A percentile compares a stretch with the other conserved stretches of the same genome.
Conservation (phyloP, 1,140 invertebrate genomes). For the Drosophila aff. region DNA sequence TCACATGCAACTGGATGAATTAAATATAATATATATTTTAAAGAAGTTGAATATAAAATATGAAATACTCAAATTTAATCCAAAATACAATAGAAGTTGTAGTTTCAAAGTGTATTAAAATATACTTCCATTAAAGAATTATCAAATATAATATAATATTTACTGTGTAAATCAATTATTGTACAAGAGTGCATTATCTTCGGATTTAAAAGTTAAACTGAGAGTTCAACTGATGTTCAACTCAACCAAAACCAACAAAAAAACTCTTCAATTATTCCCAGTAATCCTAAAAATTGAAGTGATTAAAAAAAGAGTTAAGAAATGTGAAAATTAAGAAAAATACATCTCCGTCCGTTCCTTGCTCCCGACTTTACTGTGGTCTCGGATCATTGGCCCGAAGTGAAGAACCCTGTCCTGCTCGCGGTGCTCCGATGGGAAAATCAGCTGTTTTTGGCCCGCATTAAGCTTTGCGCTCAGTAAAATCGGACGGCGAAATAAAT, state of each 20-base stretch:
- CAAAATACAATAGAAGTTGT: background rate
- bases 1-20: too few species aligned
- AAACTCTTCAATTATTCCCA: background rate
- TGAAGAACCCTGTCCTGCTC: constrained; percentile 34
- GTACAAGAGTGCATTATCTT: background rate
- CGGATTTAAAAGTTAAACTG: background rate
- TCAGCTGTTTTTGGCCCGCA: constrained; percentile 39
- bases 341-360: background rate
- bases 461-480: constrained; percentile 51
- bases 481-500: constrained; percentile 46
- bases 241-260: background rate
- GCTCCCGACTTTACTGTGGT: constrained; percentile 25
- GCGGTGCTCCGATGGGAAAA: background rate
- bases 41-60: background rate
- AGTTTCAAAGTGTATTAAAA: background rate
- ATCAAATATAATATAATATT: background rate
- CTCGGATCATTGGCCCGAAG: constrained; percentile 48
- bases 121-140: background rate
- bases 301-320: background rate
- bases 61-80: background rate
- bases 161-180: background rate
- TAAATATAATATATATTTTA: too few species aligned
- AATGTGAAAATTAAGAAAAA: background rate
- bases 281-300: background rate
- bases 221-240: too few species aligned